Conservation (phyloP, 1,140 invertebrate species). For the Sesamia nonagrioides region DNA sequence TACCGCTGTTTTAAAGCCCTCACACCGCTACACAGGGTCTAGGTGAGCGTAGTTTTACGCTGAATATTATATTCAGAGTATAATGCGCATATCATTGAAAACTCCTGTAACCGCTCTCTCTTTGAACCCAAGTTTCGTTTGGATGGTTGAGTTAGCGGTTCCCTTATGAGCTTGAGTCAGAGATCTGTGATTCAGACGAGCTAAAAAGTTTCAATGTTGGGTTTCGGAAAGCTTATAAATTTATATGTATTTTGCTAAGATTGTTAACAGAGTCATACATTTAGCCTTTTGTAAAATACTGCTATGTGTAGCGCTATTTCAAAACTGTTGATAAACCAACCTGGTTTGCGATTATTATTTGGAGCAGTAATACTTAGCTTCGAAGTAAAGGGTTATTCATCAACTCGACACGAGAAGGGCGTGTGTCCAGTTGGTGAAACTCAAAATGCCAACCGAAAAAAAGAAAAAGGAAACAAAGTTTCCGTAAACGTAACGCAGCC, state of each 20-base stretch:
- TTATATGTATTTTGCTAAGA: too few relatives aligned
- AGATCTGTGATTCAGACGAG: not conserved
- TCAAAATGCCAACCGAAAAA: too few relatives aligned
- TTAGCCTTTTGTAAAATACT: too few relatives aligned
- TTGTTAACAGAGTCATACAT: too few relatives aligned
- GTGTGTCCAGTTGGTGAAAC: too few relatives aligned
- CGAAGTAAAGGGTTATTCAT: too few relatives aligned
- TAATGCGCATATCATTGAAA: conserved; percentile 35
- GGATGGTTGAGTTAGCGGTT: not conserved
- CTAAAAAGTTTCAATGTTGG: not conserved
- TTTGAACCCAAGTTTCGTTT: conserved; percentile 15
- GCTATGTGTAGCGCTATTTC: not conserved
- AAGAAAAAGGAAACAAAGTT: too few relatives aligned
- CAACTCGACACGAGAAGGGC: too few relatives aligned
- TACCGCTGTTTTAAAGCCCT: conserved; percentile 24
- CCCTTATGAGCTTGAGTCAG: not conserved
- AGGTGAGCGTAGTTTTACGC: conserved; percentile 39
- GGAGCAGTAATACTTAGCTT: not conserved
- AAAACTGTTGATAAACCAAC: not conserved
- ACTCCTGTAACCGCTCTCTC: not conserved
- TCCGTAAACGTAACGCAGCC: not conserved
- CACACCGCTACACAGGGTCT: not conserved
- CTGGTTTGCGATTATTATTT: too few relatives aligned
- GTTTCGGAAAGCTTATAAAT: too few relatives aligned
- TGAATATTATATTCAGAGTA: conserved; percentile 33